Evolutionary conservation across 35 echinoderm and acorn worm species (phyloP), one percentile per base, ranked within the genome.

Genomic region (Stichopus chloronotus): DNA sequence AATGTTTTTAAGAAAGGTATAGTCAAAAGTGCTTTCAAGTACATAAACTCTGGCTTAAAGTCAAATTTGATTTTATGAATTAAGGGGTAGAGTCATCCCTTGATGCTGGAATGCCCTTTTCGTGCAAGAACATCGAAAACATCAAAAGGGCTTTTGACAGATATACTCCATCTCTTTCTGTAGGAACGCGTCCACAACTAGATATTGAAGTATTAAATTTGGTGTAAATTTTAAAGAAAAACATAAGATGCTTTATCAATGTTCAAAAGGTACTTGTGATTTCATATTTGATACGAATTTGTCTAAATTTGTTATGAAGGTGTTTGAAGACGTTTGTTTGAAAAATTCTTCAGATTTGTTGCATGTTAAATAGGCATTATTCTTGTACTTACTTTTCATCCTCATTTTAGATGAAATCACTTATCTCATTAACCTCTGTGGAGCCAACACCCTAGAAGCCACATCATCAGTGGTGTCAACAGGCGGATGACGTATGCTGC

Each of bases 361-460:
- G n/a, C n/a, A n/a, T n/a, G n/a, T n/a, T n/a, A n/a, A n/a, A n/a
- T 68, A 9, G 63, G 8, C 8, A 68, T 68, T 9, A 68, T 8
- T 68, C 17, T 17, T 17, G 17, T 17, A 68, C 8, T 9, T 9
- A 17, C 17, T 8, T 68, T 71, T 22, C 17, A 19, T 77, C 8
- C 65, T 77, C 72, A 77, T 77, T 13, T 77, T 77, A 77, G 72
- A 77, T 77, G 16, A 77, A 77, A 25, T 77, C 72, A 77, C 17
- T 9, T 8, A 77, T 19, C 72, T 77, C 19, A 9, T 77, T 8
- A 19, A 77, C 8, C 72, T 77, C 17, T 77, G 72, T 19, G 72
- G 72, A 77, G 72, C 72, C 8, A 77, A 9, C 72, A 13, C 72
- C n/a, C 72, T 19, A 13, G 72, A 77, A 77, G 72, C 72, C 8